Conservation (phyloP, 2,888 invertebrate species). For the Diplazon laetatorius region DNA sequence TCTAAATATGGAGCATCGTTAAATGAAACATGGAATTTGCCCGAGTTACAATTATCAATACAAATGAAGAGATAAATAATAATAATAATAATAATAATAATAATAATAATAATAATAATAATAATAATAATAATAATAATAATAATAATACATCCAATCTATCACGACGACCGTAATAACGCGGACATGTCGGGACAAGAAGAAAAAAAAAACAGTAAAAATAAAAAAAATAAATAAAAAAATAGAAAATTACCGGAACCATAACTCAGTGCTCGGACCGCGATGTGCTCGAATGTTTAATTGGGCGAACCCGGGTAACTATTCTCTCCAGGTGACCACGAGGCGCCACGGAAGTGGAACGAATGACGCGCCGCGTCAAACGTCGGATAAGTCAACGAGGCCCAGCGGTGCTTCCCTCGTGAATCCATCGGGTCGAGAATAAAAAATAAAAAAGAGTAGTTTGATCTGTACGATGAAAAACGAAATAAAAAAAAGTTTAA, state of each 20-base stretch:
- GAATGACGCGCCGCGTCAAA: constrained; percentile 62
- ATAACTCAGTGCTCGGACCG: constrained; percentile 73
- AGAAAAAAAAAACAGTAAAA: no score
- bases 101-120: neutral
- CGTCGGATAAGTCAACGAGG: neutral
- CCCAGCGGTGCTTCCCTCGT: neutral
- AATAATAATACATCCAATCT: no score
- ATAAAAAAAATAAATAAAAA: no score
- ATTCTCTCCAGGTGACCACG: constrained; percentile 78
- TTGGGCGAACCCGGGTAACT: constrained; percentile 78
- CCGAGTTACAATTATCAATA: neutral
- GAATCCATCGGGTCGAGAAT: constrained; percentile 11
- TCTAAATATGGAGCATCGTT: no score
- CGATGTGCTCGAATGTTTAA: constrained; percentile 82
- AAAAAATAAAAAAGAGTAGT: neutral
- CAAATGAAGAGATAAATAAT: no score
- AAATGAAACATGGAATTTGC: neutral
- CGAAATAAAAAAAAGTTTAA: no score
- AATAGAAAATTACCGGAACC: constrained; percentile 76
- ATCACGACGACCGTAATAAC: neutral
- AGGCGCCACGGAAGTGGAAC: constrained; percentile 81
- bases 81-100: neutral
- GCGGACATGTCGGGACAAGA: neutral
- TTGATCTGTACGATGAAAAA: constrained; percentile 19
- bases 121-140: neutral